phyloP scores from a whole-genome alignment of 2,113 vertebrate species.

The Lipotes vexillifer region DNA sequence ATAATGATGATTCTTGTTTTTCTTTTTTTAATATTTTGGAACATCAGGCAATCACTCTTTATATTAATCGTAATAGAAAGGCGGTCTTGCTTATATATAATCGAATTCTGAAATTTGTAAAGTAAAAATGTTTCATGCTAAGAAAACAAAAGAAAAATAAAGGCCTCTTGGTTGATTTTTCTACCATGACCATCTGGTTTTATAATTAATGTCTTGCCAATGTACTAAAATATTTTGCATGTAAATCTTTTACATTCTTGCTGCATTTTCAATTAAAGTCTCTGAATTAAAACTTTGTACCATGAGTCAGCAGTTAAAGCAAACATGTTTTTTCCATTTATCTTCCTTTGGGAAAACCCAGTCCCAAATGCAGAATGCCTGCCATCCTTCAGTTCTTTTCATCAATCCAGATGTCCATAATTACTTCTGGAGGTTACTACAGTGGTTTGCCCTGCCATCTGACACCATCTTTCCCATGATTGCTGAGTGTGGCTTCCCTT shows the following conservation, averaged over 20 bases:
- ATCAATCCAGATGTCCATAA: constrained; percentile 71
- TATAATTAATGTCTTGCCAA: constrained; percentile 66
- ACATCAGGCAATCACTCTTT: neutral
- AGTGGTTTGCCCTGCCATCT: constrained; percentile 61
- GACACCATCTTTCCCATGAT: constrained; percentile 62
- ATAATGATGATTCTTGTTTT: neutral
- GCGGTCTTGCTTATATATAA: constrained; percentile 8
- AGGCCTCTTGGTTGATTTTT: constrained; percentile 45
- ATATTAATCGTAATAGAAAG: neutral
- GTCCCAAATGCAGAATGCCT: constrained; percentile 54
- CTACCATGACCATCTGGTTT: constrained; percentile 65
- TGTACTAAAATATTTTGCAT: constrained; percentile 64
- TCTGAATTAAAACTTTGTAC: constrained; percentile 63
- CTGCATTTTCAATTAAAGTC: constrained; percentile 47
- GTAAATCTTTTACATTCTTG: constrained; percentile 56
- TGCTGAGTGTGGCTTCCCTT: constrained; percentile 59
- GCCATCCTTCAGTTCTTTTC: constrained; percentile 56
- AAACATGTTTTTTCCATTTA: constrained; percentile 59
- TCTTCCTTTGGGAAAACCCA: constrained; percentile 60
- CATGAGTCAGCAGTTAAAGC: constrained; percentile 62
- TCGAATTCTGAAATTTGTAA: neutral
- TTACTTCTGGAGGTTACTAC: constrained; percentile 70
- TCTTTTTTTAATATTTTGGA: neutral
- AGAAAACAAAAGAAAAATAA: constrained; percentile 51
- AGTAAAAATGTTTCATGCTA: constrained; percentile 33